Evolutionary conservation across 1,140 invertebrate species (phyloP).

Genomic region (Drosophila aff.): DNA sequence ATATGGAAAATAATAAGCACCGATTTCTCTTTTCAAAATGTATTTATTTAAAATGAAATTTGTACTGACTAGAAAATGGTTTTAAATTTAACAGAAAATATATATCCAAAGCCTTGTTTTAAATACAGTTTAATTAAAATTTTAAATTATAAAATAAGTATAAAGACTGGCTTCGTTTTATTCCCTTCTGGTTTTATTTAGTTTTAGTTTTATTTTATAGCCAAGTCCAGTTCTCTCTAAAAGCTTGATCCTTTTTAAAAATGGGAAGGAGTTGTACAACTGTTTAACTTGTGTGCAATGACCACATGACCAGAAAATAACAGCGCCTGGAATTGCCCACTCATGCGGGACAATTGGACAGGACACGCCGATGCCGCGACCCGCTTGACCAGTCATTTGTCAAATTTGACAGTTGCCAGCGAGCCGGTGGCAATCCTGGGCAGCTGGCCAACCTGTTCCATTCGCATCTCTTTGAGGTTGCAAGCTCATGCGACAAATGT

Average conservation of each 20-base stretch:
- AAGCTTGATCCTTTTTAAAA: conserved; percentile 15
- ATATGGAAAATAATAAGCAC: conserved; percentile 36
- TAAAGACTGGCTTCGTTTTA: no score
- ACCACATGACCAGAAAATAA: conserved; percentile 23
- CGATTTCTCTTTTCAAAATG: background rate
- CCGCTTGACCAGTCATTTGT: conserved; percentile 65
- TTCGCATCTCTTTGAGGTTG: conserved; percentile 45
- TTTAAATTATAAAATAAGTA: no score
- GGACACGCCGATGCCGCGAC: conserved; percentile 29
- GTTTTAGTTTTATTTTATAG: background rate
- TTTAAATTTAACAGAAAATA: background rate
- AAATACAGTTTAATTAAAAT: no score
- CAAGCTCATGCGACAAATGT: conserved; percentile 48
- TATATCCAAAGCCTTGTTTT: no score
- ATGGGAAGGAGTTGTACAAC: conserved; percentile 30
- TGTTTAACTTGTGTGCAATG: conserved; percentile 71
- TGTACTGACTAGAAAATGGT: fast-evolving
- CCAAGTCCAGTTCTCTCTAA: background rate
- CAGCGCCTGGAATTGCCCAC: conserved; percentile 40
- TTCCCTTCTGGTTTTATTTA: no score
- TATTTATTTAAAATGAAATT: background rate
- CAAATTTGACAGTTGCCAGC: conserved; percentile 64
- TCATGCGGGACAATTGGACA: conserved; percentile 62
- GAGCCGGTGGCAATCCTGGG: conserved; percentile 32
- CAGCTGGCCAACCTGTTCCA: conserved; percentile 63